Base-by-base conservation (phyloP, 2,888 invertebrate genomes). In the Metacarcinus magister region DNA sequence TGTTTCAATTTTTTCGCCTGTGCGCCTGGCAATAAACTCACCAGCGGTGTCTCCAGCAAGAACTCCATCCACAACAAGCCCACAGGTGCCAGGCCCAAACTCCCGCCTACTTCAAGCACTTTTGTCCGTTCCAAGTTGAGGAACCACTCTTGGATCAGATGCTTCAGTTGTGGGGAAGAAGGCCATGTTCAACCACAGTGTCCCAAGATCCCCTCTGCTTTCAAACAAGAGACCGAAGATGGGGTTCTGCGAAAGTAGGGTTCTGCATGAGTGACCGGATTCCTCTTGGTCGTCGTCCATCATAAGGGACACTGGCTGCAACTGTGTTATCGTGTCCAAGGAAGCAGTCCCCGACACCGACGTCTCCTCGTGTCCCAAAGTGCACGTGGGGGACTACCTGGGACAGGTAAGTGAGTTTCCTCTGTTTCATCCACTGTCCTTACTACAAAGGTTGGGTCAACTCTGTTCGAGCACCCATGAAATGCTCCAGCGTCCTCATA, bases 261-360 rank as follows among this genome's bases (percentile, higher is more conserved):
- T 94, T 94, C 23, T 94, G 82, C 43, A 16, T 82, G 67, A 60
- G 13, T 91, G 95, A 95, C 19, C 46, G 28, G 13, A 48, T 10
- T n/a, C 4, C 75, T 19, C 39, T 44, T 32, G 60, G 92, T 13
- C 67, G 28, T 67, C 54, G 60, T 46, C 92, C 39, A 75, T 95
- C 28, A 16, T 82, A 4, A 46, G 93, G 32, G 95, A 95, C 46
- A 92, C 87, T 7, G 93, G 95, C 43, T 95, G 95, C 32, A 93
- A n/a, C 43, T 46, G 46, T 60, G 91, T 92, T 5, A 93, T 95
- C 32, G 95, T 95, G 10, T 95, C 95, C 0, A 48, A 92, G 8
- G 43, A 95, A 32, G 67, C 75, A 0, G 0, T 95, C 32, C 54
- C 95, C n/a, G 93, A 93, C 28, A 13, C 28, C 5, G 87, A 95